Conservation (phyloP, 2,888 invertebrate genomes). For the Ephialtes manifestator region DNA sequence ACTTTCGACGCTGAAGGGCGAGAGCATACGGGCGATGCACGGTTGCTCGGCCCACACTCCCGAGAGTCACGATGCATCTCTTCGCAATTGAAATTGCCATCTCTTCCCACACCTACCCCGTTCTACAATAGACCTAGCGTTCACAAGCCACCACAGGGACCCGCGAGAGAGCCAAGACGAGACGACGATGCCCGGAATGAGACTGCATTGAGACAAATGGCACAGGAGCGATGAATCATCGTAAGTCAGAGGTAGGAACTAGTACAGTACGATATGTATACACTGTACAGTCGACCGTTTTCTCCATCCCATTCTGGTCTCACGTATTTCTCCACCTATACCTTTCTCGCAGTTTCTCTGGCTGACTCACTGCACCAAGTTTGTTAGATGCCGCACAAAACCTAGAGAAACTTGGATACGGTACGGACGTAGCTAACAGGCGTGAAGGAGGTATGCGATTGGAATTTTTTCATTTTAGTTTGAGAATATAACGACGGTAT, state of each 20-base stretch:
- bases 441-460: slow-evolving; percentile 8
- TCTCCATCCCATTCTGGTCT: slow-evolving; percentile 27
- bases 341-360: slow-evolving; percentile 8
- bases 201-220: slow-evolving; percentile 82
- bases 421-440: slow-evolving; percentile 3
- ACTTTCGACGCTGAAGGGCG: slow-evolving; percentile 40
- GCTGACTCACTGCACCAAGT: slow-evolving; percentile 23
- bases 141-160: background rate
- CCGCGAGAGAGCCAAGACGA: slow-evolving; percentile 19
- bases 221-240: slow-evolving; percentile 80
- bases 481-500: background rate
- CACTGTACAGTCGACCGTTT: slow-evolving; percentile 19
- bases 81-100: slow-evolving; percentile 78
- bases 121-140: background rate
- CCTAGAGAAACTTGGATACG: slow-evolving; percentile 32
- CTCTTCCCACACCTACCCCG: slow-evolving; percentile 56
- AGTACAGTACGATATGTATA: slow-evolving; percentile 33
- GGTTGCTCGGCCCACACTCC: slow-evolving; percentile 61
- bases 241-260: slow-evolving; percentile 79
- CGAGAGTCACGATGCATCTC: slow-evolving; percentile 74
- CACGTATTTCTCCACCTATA: slow-evolving; percentile 6
- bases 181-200: slow-evolving; percentile 73
- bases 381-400: slow-evolving; percentile 17
- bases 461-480: background rate
- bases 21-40: slow-evolving; percentile 32